These are phyloP conservation scores for Potorous gilbertii DNA, from an alignment of 2,797 vertebrate species.

Conservation along the genomic window DNA sequence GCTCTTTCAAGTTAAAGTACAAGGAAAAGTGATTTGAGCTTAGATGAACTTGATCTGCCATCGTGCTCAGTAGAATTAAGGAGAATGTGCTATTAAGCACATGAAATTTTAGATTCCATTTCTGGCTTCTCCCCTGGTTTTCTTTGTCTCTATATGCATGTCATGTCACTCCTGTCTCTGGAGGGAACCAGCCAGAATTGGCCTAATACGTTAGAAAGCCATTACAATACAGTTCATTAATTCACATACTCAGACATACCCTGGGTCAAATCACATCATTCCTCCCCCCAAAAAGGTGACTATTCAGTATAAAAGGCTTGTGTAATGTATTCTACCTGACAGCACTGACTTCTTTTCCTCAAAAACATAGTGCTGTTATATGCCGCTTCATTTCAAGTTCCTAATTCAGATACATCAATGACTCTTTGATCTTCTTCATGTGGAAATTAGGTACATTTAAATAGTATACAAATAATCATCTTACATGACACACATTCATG, in stretches of 20 bases:
- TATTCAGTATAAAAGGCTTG: not conserved
- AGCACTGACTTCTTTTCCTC: not conserved
- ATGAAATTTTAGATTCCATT: not conserved
- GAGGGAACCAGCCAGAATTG: not conserved
- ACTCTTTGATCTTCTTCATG: not conserved
- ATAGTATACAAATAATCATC: not conserved
- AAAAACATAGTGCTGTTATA: not conserved
- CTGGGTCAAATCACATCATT: conserved; percentile 11
- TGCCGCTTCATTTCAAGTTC: not conserved
- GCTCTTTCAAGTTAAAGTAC: not conserved
- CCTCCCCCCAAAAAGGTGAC: not conserved
- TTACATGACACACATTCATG: not conserved
- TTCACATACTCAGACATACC: not conserved
- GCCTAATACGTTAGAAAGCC: not conserved
- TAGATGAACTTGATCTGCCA: not conserved
- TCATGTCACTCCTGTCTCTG: not conserved
- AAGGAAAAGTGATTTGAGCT: not conserved
- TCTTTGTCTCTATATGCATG: not conserved
- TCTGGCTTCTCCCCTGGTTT: not conserved
- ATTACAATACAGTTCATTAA: conserved; percentile 36
- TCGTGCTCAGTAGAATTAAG: not conserved
- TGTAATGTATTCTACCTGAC: not conserved
- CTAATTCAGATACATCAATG: not conserved
- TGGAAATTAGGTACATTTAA: not conserved
- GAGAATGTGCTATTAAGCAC: not conserved